Percentiles rank a stretch among this genome's conserved stretches.
Conservation (phyloP, 2,888 invertebrate genomes). For the Sarcophaga caerulescens region DNA sequence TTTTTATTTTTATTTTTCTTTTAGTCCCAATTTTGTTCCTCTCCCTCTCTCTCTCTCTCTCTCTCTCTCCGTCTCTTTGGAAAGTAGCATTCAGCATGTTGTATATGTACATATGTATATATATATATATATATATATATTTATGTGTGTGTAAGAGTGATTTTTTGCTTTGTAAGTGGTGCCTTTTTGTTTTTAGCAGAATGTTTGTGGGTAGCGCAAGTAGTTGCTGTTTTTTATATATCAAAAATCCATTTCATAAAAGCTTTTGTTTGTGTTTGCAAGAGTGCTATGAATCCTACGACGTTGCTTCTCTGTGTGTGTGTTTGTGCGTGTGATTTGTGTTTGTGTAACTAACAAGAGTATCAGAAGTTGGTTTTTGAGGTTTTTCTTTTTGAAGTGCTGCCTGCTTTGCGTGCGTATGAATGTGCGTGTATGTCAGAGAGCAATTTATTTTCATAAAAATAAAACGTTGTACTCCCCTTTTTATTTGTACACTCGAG, state of each 20-base stretch:
- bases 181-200: slow-evolving; percentile 15
- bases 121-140: too few relatives aligned
- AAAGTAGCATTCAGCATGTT: too few relatives aligned
- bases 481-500: not conserved
- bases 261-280: not conserved
- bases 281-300: slow-evolving; percentile 12
- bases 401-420: slow-evolving; percentile 15
- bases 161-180: slow-evolving; percentile 25
- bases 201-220: not conserved
- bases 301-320: slow-evolving; percentile 37
- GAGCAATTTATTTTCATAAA: not conserved
- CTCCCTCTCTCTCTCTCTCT: slow-evolving; percentile 15
- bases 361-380: slow-evolving; percentile 63
- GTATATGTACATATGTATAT: too few relatives aligned
- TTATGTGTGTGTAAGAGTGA: not conserved
- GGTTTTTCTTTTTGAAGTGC: slow-evolving; percentile 62
- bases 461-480: not conserved
- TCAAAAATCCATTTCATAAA: not conserved
- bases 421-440: slow-evolving; percentile 2
- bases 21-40: slow-evolving; percentile 32
- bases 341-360: slow-evolving; percentile 56
- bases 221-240: not conserved
- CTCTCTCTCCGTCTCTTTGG: not conserved
- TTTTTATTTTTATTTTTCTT: not conserved
- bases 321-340: too few relatives aligned